These are phyloP conservation scores for Trichogramma dendrolimi DNA, from an alignment of 2,888 invertebrate species.

Conservation along the genomic window DNA sequence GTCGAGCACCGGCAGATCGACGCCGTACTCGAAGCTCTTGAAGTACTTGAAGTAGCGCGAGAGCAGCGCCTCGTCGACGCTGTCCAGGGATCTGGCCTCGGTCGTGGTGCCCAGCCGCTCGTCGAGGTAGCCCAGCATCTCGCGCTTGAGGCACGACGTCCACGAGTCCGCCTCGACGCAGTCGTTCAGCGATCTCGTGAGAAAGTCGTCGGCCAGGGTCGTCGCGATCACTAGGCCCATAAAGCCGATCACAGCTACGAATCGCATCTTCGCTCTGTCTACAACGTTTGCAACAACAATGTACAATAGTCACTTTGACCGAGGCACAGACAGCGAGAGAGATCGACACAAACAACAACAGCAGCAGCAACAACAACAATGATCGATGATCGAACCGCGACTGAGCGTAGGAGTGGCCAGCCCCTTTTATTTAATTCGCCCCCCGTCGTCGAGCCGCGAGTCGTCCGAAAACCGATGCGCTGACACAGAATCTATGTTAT, in stretches of 20 bases:
- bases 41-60: constrained; percentile 69
- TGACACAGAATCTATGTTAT: constrained; percentile 49
- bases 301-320: no score
- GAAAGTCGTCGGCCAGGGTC: constrained; percentile 41
- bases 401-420: constrained; percentile 51
- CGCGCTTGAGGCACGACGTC: constrained; percentile 70
- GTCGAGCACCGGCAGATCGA: constrained; percentile 61
- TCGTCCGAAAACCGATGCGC: constrained; percentile 11
- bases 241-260: constrained; percentile 35
- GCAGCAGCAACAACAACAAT: no score
- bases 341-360: no score
- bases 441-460: constrained; percentile 26
- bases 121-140: constrained; percentile 73
- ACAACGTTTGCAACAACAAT: no score
- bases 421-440: constrained; percentile 52
- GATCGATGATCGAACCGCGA: constrained; percentile 52
- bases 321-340: no score
- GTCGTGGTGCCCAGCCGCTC: constrained; percentile 58
- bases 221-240: constrained; percentile 65
- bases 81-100: constrained; percentile 44
- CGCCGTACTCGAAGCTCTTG: constrained; percentile 69
- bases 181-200: constrained; percentile 57
- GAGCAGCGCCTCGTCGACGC: constrained; percentile 67
- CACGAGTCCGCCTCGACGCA: constrained; percentile 68
- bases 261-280: constrained; percentile 41